Conservation (phyloP, 2,888 invertebrate species). For the Galerucella pusilla region DNA sequence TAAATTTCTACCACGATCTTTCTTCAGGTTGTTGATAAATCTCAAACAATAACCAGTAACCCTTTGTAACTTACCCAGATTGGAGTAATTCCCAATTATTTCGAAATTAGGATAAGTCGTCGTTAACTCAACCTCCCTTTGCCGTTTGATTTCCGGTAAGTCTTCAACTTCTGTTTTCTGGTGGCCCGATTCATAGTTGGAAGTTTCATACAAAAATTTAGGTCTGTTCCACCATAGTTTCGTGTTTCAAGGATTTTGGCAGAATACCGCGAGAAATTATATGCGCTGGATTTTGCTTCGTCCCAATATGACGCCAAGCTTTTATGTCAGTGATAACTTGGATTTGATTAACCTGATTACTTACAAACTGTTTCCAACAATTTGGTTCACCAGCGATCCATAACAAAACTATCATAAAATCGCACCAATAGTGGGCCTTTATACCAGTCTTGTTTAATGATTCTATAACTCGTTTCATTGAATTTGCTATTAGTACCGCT, state of each 20-base stretch:
- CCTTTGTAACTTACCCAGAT: not conserved
- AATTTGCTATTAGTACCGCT: slow-evolving; percentile 16
- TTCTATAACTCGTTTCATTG: not conserved
- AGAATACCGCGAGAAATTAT: slow-evolving; percentile 28
- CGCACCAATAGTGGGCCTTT: slow-evolving; percentile 39
- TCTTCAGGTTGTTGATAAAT: not conserved
- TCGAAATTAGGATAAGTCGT: not conserved
- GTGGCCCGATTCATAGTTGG: not conserved
- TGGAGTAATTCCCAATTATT: not conserved
- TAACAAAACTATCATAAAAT: slow-evolving; percentile 43
- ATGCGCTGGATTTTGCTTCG: slow-evolving; percentile 12
- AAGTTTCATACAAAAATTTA: not conserved
- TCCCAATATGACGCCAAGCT: slow-evolving; percentile 34
- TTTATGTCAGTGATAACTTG: slow-evolving; percentile 29
- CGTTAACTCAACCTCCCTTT: not conserved
- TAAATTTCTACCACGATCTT: not conserved
- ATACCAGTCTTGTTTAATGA: slow-evolving; percentile 8
- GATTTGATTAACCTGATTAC: slow-evolving; percentile 43
- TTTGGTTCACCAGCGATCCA: slow-evolving; percentile 36
- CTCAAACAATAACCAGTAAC: not conserved
- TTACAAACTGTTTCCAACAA: slow-evolving; percentile 39
- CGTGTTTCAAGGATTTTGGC: not conserved
- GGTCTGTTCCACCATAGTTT: slow-evolving; percentile 13
- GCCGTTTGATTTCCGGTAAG: not conserved
- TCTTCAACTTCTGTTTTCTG: not conserved